These are phyloP conservation scores for Tetramorium parvispinum DNA, from an alignment of 1,140 invertebrate species.

Conservation along the genomic window DNA sequence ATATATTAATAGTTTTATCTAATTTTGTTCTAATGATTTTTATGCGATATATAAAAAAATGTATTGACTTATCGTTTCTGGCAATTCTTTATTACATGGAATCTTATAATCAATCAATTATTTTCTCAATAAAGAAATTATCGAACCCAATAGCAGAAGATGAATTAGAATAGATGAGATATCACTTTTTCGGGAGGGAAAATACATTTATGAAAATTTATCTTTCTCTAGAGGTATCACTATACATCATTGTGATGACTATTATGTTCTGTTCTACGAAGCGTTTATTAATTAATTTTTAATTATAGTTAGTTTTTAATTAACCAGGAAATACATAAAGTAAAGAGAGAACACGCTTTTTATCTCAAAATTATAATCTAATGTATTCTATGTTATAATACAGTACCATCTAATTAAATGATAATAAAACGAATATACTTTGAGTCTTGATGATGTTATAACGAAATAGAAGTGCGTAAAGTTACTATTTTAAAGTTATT, in stretches of 20 bases:
- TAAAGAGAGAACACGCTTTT: neutral
- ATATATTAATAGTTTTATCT: too few relatives aligned
- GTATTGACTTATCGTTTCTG: neutral
- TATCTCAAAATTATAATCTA: neutral
- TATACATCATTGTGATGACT: neutral
- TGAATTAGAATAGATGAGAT: constrained; percentile 20
- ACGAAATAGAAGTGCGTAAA: neutral
- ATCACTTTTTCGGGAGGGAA: neutral
- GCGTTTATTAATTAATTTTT: neutral
- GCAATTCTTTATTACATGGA: neutral
- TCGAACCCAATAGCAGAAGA: neutral
- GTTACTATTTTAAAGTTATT: neutral
- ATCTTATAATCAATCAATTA: constrained; percentile 49
- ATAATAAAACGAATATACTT: constrained; percentile 35
- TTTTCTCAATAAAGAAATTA: constrained; percentile 20
- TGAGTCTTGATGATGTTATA: neutral
- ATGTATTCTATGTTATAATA: constrained; percentile 2
- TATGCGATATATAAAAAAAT: neutral
- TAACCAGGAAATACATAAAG: neutral
- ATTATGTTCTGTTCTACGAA: neutral
- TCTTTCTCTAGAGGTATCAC: neutral
- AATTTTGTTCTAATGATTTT: neutral
- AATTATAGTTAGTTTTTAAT: constrained; percentile 36
- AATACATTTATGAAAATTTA: constrained; percentile 16
- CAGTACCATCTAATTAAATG: neutral